Evolutionary conservation across 1,140 invertebrate species (phyloP), one percentile per base, ranked within the genome.

Genomic region (Sinella curviseta): DNA sequence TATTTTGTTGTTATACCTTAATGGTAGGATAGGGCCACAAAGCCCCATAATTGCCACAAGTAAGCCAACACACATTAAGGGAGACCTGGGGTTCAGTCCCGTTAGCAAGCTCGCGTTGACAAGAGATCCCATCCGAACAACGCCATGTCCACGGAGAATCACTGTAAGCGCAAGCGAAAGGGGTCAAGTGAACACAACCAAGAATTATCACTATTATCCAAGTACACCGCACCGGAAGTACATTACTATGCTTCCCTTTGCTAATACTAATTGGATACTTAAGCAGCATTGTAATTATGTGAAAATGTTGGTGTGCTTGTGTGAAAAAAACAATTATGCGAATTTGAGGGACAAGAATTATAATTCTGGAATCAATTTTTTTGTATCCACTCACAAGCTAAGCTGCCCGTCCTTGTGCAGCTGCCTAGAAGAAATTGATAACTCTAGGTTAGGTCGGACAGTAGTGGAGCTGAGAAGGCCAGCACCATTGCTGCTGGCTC

Each of bases 121-220:
- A 83, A 20, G 77, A 74, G 16, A 79, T 74, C 55, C 78, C 80
- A 60, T 82, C 81, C 1, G 80, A 74, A 74, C 83, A 84, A 55
- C 28, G 55, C 80, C 80, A 84, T 16, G 83, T 82, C 81, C 81
- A 84, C 0, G 83, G 83, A 36, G 83, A 84, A 24, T 82, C 54
- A 78, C 83, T 83, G 39, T 17, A 78, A 60, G 24, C 39, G 39
- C 17, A 48, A 48, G 39, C 17, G 39, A 48, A 48, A 48, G 39
- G 39, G 17, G 39, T 48, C 4, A 48, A 48, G 17, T 48, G n/a
- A n/a, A n/a, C n/a, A n/a, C n/a, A n/a, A n/a, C n/a, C n/a, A n/a
- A n/a, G n/a, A n/a, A n/a, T n/a, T n/a, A n/a, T n/a, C n/a, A n/a
- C n/a, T n/a, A n/a, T n/a, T n/a, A n/a, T n/a, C n/a, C n/a, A n/a